A percentile compares a stretch with the other conserved stretches of the same genome.
Conservation (phyloP, 1,140 invertebrate genomes). For the Pinna nobilis region DNA sequence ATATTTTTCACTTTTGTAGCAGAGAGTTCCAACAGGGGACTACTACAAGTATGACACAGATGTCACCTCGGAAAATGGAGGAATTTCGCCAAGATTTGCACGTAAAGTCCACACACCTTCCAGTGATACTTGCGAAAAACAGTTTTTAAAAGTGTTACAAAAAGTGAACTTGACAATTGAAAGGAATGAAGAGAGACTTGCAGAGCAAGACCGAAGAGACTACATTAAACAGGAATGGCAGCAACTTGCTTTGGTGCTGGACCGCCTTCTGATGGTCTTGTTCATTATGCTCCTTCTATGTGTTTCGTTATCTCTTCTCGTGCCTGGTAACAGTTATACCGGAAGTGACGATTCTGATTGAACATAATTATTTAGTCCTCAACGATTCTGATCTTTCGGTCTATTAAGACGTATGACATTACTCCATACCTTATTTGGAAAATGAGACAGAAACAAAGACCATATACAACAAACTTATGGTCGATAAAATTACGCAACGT, state of each 20-base stretch:
- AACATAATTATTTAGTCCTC: no score
- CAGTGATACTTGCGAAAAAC: constrained; percentile 78
- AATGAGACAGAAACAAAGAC: no score
- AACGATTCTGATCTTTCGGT: no score
- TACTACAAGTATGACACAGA: constrained; percentile 61
- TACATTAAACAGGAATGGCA: constrained; percentile 85
- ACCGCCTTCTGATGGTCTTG: constrained; percentile 81
- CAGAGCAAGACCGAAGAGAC: constrained; percentile 82
- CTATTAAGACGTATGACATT: no score
- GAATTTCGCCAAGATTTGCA: constrained; percentile 62
- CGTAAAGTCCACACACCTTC: constrained; percentile 47
- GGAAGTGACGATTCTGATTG: no score
- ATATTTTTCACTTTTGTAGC: constrained; percentile 46
- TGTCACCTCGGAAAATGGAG: constrained; percentile 62
- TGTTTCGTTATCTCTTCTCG: constrained; percentile 66
- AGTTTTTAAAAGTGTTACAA: constrained; percentile 80
- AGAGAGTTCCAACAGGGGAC: constrained; percentile 61
- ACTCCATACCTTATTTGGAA: no score
- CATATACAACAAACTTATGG: no score
- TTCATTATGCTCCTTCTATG: constrained; percentile 80
- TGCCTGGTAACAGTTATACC: constrained; percentile 58
- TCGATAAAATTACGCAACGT: no score
- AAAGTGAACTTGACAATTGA: constrained; percentile 84
- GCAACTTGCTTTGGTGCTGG: constrained; percentile 84
- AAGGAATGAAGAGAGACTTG: constrained; percentile 81